Evolutionary conservation across 2,113 vertebrate species (phyloP).

Genomic region (Ptyas mucosa): DNA sequence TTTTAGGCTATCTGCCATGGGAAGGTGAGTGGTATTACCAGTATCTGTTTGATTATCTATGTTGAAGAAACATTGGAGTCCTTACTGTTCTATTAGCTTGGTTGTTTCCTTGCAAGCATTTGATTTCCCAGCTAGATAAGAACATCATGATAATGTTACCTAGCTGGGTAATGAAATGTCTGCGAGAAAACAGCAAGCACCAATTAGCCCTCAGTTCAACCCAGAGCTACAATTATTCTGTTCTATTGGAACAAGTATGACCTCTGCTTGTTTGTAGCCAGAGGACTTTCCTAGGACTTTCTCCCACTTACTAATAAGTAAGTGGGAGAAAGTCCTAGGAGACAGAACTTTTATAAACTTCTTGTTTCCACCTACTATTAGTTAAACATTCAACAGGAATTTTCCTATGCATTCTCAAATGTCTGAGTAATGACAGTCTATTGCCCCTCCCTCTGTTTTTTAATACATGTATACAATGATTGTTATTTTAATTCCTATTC

Average conservation of each 20-base stretch:
- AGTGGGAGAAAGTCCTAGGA: background rate
- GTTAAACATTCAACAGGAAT: background rate
- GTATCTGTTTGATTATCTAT: background rate
- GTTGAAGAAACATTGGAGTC: background rate
- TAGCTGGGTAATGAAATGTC: background rate
- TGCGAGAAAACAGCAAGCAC: background rate
- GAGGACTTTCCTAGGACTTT: background rate
- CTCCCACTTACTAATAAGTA: background rate
- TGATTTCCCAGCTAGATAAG: background rate
- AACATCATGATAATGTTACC: background rate
- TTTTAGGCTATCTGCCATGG: background rate
- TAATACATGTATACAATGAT: background rate
- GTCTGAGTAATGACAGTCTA: background rate
- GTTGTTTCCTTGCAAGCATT: background rate
- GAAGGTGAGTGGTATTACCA: background rate
- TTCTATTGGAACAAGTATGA: background rate
- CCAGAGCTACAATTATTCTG: background rate
- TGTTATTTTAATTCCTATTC: background rate
- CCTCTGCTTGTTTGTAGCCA: background rate
- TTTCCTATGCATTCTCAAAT: background rate
- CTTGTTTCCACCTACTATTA: background rate
- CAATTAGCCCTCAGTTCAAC: background rate
- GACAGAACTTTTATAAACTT: background rate
- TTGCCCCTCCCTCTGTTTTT: background rate
- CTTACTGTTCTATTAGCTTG: background rate